Conservation (phyloP, 1,140 invertebrate genomes). For the Danaus melanippus region DNA sequence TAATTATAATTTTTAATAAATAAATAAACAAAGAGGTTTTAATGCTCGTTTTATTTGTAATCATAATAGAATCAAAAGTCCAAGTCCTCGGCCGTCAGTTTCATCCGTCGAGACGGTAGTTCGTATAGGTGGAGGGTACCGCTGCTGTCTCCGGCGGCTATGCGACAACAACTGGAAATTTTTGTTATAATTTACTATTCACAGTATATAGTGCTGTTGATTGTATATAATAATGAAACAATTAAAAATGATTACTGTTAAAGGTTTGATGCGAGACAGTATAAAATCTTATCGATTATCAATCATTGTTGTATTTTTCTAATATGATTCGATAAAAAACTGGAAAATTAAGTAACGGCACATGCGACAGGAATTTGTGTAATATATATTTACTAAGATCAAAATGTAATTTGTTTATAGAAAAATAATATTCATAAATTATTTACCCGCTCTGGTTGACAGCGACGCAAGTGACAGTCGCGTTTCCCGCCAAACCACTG, state of each 20-base stretch:
- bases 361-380: no score
- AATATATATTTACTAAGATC: no score
- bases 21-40: conserved; percentile 4
- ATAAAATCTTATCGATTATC: not conserved
- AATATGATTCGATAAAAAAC: no score
- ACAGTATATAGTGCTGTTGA: not conserved
- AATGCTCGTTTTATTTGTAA: conserved; percentile 6
- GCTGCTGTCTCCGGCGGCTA: conserved; percentile 34
- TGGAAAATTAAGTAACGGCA: no score
- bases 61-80: conserved; percentile 8
- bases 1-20: conserved; percentile 12
- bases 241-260: no score
- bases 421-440: no score
- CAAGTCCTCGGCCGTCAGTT: conserved; percentile 23
- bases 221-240: not conserved
- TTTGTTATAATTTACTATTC: not conserved
- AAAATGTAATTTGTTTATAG: no score
- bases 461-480: conserved; percentile 26
- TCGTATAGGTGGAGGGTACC: conserved; percentile 38
- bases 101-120: conserved; percentile 32
- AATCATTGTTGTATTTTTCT: not conserved
- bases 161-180: conserved; percentile 32
- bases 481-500: conserved; percentile 26
- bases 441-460: conserved; percentile 42
- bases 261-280: no score